A percentile compares a stretch with the other conserved stretches of the same genome.
phyloP scores from a whole-genome alignment of 1,140 invertebrate species.

The Formica exsecta region DNA sequence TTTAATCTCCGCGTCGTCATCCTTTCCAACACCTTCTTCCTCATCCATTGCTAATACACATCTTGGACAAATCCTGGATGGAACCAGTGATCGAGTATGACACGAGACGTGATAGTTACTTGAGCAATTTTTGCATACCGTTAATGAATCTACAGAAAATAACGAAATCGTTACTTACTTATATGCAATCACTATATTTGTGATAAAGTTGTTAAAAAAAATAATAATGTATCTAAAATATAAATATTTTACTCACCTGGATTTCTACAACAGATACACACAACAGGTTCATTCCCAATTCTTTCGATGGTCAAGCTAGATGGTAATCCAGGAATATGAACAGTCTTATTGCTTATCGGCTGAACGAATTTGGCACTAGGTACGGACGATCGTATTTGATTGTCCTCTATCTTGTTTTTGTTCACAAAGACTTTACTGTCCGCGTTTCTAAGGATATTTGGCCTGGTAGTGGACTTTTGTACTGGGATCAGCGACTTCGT shows the following conservation, averaged over 20 bases:
- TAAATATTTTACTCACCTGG: conserved; percentile 80
- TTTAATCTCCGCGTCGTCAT: conserved; percentile 55
- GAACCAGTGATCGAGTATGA: conserved; percentile 81
- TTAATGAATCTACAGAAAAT: conserved; percentile 81
- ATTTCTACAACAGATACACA: conserved; percentile 85
- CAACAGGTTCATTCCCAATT: conserved; percentile 82
- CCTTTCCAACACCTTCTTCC: conserved; percentile 69
- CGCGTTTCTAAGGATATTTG: conserved; percentile 79
- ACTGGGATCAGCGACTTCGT: conserved; percentile 76
- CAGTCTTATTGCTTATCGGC: conserved; percentile 80
- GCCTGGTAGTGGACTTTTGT: conserved; percentile 74
- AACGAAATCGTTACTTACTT: neutral
- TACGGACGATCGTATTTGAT: conserved; percentile 77
- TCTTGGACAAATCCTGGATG: conserved; percentile 81
- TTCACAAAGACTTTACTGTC: conserved; percentile 74
- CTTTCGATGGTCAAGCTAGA: conserved; percentile 82
- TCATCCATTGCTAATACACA: conserved; percentile 69
- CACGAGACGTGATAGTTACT: conserved; percentile 87
- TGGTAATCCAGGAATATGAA: conserved; percentile 83
- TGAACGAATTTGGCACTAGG: conserved; percentile 81
- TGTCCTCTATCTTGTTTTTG: conserved; percentile 76
- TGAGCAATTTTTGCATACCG: conserved; percentile 86
- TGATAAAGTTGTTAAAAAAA: neutral
- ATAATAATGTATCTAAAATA: conserved; percentile 23
- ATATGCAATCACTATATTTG: neutral